Evolutionary conservation across 2,888 invertebrate species (phyloP), one percentile per base, ranked within the genome.

Genomic region (Dilophus febrilis): DNA sequence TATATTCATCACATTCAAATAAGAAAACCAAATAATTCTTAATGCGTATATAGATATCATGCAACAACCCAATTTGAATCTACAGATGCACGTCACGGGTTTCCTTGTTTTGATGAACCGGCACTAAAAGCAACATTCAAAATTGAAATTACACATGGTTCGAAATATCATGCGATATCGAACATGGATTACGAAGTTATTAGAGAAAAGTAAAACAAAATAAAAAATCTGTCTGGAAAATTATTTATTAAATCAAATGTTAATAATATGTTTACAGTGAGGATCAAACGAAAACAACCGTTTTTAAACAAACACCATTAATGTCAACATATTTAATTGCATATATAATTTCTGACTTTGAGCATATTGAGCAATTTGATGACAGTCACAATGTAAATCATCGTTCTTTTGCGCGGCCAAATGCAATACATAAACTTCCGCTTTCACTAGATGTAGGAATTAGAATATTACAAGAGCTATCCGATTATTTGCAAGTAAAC

Each of bases 251-350:
- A 22, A 22, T 22, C 22, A 22, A 22, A 22, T 22, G 4, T 12
- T 30, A 32, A 26, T 36, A 10, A 3, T 38, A 5, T 34, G 32
- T 1, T 46, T 43, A 17, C 0, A 41, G 18, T 14, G 26, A 35
- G 31, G 12, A 31, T 19, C 13, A 14, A 8, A 22, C 31, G 19
- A 50, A 49, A 4, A 43, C 44, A 4, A 62, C 63, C 0, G 47
- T 43, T 1, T 62, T 62, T 37, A 3, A 64, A 42, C 62, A 66
- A 33, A 70, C 73, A 0, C 55, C 64, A 1, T 59, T 64, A 14
- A 86, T 86, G 83, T 75, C 84, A 6, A 68, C 81, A 0, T 90
- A 91, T 51, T 64, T 87, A 12, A 65, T 86, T 3, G 87, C 87
- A 0, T 84, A 83, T 53, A 67, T 83, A 12, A 76, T 90, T 1